Base-by-base conservation (phyloP, 1,140 invertebrate species). In the Temnothorax curvispinosus region DNA sequence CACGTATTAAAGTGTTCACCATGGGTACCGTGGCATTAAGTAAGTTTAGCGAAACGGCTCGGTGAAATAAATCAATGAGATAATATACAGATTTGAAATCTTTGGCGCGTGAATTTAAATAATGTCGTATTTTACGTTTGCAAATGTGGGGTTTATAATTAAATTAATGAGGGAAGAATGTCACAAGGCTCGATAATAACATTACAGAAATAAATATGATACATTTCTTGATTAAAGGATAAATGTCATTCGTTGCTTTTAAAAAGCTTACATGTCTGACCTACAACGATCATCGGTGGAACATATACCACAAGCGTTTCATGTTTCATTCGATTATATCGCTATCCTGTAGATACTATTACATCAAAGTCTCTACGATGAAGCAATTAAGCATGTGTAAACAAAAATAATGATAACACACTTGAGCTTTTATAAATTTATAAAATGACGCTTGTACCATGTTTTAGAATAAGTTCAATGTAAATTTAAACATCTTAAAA, bases 11-110 rank as follows among this genome's bases (percentile, higher is more conserved):
- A 69, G 52, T 69, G 76, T 54, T 6, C 38, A 52, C 4, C 41
- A 89, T 85, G 89, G 88, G 87, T 69, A 54, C 74, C 13, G 64
- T 41, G n/a, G 69, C n/a, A 67, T 74, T 56, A 56, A 84, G 88
- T 90, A 90, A 90, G 89, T 89, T 87, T 56, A 44, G 38, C 32
- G 38, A 47, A 74, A 60, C 32, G 11, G 6, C 58, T 82, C 13
- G 21, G 8, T 15, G 13, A 44, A 35, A 77, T 77, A 60, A 44
- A 38, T 41, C 13, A 38, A 47, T 5, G 18, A 69, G 9, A 41
- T 69, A 18, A 15, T 27, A 44, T 15, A n/a, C 50, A 35, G 15
- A 21, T 13, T 35, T 58, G 9, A 27, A 58, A 21, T 47, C 1
- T 18, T 13, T 47, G 18, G 58, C n/a, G 4, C 18, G 15, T 21